A percentile compares a stretch with the other conserved stretches of the same genome.
Conservation (phyloP, 2,797 vertebrate genomes). For the Caiman crocodilus region DNA sequence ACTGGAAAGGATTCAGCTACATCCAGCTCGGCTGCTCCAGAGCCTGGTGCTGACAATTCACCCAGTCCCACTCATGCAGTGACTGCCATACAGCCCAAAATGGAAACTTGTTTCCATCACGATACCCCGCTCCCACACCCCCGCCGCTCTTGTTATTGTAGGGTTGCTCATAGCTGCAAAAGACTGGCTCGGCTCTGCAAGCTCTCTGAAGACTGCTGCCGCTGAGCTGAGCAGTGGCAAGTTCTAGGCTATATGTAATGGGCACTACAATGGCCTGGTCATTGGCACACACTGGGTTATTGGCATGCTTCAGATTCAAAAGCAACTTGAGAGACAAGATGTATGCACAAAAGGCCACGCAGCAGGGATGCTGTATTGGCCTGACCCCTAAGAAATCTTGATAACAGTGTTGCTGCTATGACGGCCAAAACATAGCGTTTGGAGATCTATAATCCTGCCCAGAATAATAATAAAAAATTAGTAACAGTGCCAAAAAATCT, state of each 20-base stretch:
- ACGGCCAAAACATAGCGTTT: not conserved
- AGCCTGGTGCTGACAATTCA: not conserved
- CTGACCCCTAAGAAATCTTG: not conserved
- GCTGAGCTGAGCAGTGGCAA: not conserved
- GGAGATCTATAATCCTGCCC: not conserved
- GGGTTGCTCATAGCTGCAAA: not conserved
- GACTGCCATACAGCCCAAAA: not conserved
- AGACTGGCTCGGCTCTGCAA: not conserved
- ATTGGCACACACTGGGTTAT: not conserved
- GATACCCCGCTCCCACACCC: not conserved
- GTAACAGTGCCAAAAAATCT: not conserved
- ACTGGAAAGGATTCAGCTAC: not conserved
- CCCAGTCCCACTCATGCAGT: not conserved
- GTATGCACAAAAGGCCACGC: not conserved
- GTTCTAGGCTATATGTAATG: not conserved
- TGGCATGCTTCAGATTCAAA: not conserved
- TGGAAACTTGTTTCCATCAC: not conserved
- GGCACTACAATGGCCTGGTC: not conserved
- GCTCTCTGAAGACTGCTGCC: not conserved
- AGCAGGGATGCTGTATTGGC: not conserved
- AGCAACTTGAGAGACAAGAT: not conserved
- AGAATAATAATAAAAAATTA: not conserved
- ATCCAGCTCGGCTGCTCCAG: too few relatives aligned
- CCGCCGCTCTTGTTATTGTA: not conserved
- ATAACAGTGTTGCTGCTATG: not conserved